These are phyloP conservation scores for Scelioninae gen. 2 DNA, from an alignment of 2,888 invertebrate species.

Conservation along the genomic window DNA sequence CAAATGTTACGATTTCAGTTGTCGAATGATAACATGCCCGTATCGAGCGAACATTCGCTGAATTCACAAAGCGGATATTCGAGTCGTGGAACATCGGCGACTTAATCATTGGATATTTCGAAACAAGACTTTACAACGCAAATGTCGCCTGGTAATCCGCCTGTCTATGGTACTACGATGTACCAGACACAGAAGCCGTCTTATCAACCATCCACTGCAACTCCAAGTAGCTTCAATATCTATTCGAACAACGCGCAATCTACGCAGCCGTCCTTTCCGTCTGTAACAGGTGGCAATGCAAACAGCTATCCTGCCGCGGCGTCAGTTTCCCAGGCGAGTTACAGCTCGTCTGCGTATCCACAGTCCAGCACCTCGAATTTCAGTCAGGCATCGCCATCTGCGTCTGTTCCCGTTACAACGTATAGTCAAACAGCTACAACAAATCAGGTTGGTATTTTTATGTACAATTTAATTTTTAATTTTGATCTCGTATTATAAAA, in stretches of 20 bases:
- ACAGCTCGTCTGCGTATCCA: slow-evolving; percentile 70
- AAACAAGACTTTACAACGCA: slow-evolving; percentile 70
- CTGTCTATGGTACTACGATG: slow-evolving; percentile 67
- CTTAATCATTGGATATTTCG: slow-evolving; percentile 67
- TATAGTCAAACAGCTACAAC: slow-evolving; percentile 72
- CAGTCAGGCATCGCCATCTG: slow-evolving; percentile 72
- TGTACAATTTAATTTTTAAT: too few species aligned
- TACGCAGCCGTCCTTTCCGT: slow-evolving; percentile 77
- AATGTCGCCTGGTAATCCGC: slow-evolving; percentile 71
- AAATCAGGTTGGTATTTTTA: slow-evolving; percentile 66
- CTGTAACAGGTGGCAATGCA: slow-evolving; percentile 77
- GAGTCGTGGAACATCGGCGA: slow-evolving; percentile 63
- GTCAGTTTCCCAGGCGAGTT: slow-evolving; percentile 71
- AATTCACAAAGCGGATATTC: slow-evolving; percentile 70
- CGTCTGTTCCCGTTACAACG: slow-evolving; percentile 68
- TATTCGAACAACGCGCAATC: slow-evolving; percentile 76
- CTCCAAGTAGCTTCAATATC: slow-evolving; percentile 71
- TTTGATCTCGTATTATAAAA: too few species aligned
- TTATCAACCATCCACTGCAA: slow-evolving; percentile 74
- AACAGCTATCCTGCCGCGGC: slow-evolving; percentile 71
- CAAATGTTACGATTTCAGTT: slow-evolving; percentile 65
- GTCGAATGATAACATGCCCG: slow-evolving; percentile 73
- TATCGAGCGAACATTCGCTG: slow-evolving; percentile 73
- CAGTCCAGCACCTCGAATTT: slow-evolving; percentile 72
- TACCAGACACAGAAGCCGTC: slow-evolving; percentile 75